Base-by-base conservation (phyloP, 92 coral and sea anemone genomes). In the Phenganax subtilis region DNA sequence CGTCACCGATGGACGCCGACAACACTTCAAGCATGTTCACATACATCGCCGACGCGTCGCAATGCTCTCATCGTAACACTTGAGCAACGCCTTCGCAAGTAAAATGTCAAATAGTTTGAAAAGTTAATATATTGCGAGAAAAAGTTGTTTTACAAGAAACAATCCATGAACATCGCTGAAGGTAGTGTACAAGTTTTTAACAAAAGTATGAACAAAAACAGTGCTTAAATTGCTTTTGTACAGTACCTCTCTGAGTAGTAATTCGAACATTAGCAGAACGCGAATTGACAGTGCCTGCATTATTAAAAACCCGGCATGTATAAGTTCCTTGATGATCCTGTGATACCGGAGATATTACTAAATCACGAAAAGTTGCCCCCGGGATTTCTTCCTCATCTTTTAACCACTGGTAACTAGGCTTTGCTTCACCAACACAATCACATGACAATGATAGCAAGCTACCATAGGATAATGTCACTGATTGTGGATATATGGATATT, bases 351-450 rank as follows among this genome's bases (percentile, higher is more conserved):
- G 80, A 75, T 79, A 81, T 92, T 27, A 64, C 84, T 28, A 88
- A 89, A 83, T 89, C 91, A 54, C 91, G 84, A 2, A 61, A 29
- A 12, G 86, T 85, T 25, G 92, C 91, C 10, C 90, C 91, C 15
- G 52, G 84, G 59, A 94, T 80, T 12, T 87, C 91, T 15, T 28
- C 55, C 47, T 86, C 87, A 72, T 92, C 89, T 83, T 89, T 92
- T 57, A 80, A 86, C 98, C 97, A 94, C 75, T 94, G 97, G 70
- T 84, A 94, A 16, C 60, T 80, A 15, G 97, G 97, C 0, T 91
- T 92, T 16, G 98, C 97, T 29, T 89, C 90, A 3, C 97, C 96
- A 28, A 89, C 92, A 7, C 92, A 94, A 75, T 94, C 98, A 87
- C 98, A 94, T 64, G 81, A 91, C 59, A 91, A 66, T 47, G 84